Percentiles rank a stretch among this genome's conserved stretches.
Evolutionary conservation across 2,888 invertebrate genomes (phyloP).

Genomic region (Spisula subtruncata): DNA sequence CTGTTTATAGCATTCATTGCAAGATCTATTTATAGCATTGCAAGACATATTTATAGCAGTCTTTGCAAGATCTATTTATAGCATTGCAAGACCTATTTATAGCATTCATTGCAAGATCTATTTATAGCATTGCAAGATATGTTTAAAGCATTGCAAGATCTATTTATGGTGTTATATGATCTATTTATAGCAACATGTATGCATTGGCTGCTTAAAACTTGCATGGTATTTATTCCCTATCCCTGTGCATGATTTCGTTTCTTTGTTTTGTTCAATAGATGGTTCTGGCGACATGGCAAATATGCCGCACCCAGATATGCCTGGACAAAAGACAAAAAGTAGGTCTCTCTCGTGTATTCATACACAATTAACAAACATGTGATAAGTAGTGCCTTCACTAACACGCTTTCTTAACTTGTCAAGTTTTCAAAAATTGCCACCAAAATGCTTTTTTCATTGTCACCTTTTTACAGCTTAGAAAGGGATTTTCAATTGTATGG

Average conservation of each 20-base stretch:
- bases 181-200: constrained; percentile 19
- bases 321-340: constrained; percentile 73
- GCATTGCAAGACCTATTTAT: not conserved
- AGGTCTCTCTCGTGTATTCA: constrained; percentile 59
- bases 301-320: constrained; percentile 66
- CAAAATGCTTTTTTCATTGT: constrained; percentile 1
- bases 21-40: constrained; percentile 1
- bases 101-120: not conserved
- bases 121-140: constrained; percentile 9
- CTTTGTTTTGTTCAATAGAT: constrained; percentile 66
- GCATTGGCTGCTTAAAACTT: constrained; percentile 30
- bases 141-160: constrained; percentile 1
- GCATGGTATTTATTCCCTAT: constrained; percentile 20
- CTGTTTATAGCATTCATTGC: constrained; percentile 20
- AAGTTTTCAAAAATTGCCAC: constrained; percentile 26
- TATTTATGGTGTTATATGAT: constrained; percentile 10
- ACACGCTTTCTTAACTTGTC: constrained; percentile 30
- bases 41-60: not conserved
- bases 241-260: constrained; percentile 39
- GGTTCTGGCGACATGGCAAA: constrained; percentile 68
- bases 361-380: constrained; percentile 49
- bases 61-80: not conserved
- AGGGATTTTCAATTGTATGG: not conserved
- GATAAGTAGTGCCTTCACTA: constrained; percentile 54
- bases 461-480: not conserved